phyloP scores from a whole-genome alignment of 2,888 invertebrate species.

The Pantelozetes paolii region DNA sequence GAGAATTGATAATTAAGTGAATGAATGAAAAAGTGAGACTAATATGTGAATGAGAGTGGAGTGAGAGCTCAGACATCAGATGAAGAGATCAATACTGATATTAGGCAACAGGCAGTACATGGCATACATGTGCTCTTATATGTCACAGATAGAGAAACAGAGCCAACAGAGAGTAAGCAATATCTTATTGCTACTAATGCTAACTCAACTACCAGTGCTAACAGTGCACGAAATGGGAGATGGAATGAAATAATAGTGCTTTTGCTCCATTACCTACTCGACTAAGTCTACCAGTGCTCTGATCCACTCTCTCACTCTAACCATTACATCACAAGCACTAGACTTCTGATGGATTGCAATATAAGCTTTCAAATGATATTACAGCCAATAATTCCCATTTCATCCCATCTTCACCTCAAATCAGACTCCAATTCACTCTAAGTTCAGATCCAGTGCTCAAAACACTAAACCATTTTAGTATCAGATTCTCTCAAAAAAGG shows the following conservation, averaged over 20 bases:
- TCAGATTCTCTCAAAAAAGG: background rate
- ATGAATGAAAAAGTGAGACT: conserved; percentile 28
- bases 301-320: background rate
- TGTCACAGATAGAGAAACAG: background rate
- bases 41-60: conserved; percentile 4
- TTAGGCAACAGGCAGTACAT: conserved; percentile 30
- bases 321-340: conserved; percentile 5
- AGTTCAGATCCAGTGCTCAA: background rate
- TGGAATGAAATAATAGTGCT: conserved; percentile 32
- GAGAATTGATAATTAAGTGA: conserved; percentile 36
- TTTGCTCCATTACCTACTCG: conserved; percentile 16
- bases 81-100: background rate
- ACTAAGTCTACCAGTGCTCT: background rate
- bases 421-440: conserved; percentile 8
- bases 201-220: background rate
- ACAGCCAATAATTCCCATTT: conserved; percentile 31
- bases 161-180: background rate
- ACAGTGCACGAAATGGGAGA: background rate
- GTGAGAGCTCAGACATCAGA: background rate
- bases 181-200: conserved; percentile 11
- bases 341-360: conserved; percentile 13
- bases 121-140: background rate
- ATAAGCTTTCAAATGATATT: conserved; percentile 30
- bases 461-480: background rate
- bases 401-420: conserved; percentile 7